Evolutionary conservation across 2,797 vertebrate genomes (phyloP).

Genomic region (Scomberomorus guttatus): DNA sequence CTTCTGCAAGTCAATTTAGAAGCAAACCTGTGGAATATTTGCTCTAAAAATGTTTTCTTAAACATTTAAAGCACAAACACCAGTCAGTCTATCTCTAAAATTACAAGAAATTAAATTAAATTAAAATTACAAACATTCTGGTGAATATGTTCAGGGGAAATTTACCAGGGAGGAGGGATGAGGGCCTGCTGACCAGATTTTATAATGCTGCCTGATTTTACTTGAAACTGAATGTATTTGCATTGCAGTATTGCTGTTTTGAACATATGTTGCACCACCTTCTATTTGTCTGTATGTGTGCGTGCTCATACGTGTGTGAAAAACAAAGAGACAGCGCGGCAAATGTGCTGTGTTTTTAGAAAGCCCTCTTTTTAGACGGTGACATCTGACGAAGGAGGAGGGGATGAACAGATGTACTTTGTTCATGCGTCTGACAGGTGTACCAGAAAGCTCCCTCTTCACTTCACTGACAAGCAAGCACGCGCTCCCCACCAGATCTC

Average conservation of each 20-base stretch:
- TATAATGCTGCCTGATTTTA: neutral
- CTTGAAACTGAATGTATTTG: constrained; percentile 8
- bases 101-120: no score
- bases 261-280: constrained; percentile 14
- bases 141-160: neutral
- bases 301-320: constrained; percentile 16
- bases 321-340: constrained; percentile 39
- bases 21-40: neutral
- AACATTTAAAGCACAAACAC: neutral
- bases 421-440: constrained; percentile 77
- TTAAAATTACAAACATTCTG: no score
- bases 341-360: constrained; percentile 50
- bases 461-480: constrained; percentile 51
- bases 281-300: neutral
- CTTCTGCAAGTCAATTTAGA: neutral
- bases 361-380: constrained; percentile 46
- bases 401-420: constrained; percentile 76
- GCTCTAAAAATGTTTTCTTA: neutral
- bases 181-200: neutral
- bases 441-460: constrained; percentile 62
- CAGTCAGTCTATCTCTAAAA: no score
- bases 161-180: neutral
- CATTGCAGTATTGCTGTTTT: constrained; percentile 7
- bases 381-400: constrained; percentile 65
- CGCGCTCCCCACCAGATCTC: constrained; percentile 41